These are phyloP conservation scores for Perizoma flavofasciatum DNA, from an alignment of 2,888 invertebrate species.

Conservation along the genomic window DNA sequence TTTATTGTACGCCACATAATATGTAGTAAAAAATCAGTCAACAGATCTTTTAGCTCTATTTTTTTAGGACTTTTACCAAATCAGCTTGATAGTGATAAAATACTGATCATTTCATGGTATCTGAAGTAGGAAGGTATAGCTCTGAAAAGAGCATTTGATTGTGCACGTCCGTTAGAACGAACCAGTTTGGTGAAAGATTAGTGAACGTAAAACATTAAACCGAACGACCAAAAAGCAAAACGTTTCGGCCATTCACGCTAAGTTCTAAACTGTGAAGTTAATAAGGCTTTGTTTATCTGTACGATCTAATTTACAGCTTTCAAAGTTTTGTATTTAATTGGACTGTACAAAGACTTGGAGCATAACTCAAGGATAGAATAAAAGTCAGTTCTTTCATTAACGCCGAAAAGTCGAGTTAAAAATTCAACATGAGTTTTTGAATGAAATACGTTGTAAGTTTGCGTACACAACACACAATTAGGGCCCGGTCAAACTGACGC, in stretches of 20 bases:
- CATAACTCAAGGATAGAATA: conserved; percentile 36
- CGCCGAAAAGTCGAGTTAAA: conserved; percentile 20
- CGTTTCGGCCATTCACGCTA: conserved; percentile 13
- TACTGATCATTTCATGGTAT: no score
- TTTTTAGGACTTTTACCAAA: no score
- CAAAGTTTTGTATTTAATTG: conserved; percentile 42
- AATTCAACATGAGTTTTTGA: conserved; percentile 26
- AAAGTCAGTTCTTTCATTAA: conserved; percentile 36
- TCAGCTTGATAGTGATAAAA: no score
- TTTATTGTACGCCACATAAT: no score
- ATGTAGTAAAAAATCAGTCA: no score
- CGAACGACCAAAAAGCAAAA: conserved; percentile 4
- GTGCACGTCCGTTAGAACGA: no score
- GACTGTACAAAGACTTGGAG: conserved; percentile 35
- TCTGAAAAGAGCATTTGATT: no score
- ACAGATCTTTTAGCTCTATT: no score
- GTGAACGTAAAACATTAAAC: no score
- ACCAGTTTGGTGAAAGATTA: no score
- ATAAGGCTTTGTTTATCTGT: conserved; percentile 42
- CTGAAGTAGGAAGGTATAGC: no score
- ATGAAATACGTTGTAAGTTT: conserved; percentile 25
- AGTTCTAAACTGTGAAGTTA: conserved; percentile 34
- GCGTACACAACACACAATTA: neutral
- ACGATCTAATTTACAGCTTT: conserved; percentile 41
- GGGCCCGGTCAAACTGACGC: no score